A percentile compares a stretch with the other conserved stretches of the same genome.
These are phyloP conservation scores for Malacoctenus gilli DNA, from an alignment of 2,797 vertebrate species.

Conservation along the genomic window DNA sequence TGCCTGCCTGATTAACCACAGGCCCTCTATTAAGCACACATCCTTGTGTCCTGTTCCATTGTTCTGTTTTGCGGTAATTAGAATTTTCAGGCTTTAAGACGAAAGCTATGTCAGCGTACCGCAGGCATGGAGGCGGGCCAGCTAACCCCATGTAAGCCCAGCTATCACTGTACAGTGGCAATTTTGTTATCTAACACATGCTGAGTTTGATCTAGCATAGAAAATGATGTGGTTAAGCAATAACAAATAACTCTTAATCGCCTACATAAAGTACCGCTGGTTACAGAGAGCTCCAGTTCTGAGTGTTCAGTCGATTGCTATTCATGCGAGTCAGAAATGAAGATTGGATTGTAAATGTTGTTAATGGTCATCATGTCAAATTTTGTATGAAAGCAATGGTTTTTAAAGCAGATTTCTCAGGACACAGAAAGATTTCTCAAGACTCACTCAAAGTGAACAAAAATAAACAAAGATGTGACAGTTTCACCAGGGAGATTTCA, in stretches of 20 bases:
- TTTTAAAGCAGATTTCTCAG: no score
- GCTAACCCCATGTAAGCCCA: conserved; percentile 34
- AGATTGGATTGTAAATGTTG: conserved; percentile 1
- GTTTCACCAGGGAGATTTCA: no score
- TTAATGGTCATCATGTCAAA: background rate
- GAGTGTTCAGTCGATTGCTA: background rate
- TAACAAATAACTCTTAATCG: conserved; percentile 38
- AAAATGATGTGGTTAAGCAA: conserved; percentile 39
- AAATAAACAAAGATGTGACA: no score
- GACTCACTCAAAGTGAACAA: no score
- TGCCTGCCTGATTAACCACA: conserved; percentile 42
- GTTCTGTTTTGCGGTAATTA: conserved; percentile 67
- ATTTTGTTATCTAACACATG: conserved; percentile 64
- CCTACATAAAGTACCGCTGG: conserved; percentile 4
- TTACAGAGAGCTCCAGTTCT: conserved; percentile 7
- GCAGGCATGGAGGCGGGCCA: conserved; percentile 50
- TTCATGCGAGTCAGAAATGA: background rate
- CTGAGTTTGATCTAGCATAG: conserved; percentile 40
- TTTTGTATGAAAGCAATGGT: no score
- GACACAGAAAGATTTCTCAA: no score
- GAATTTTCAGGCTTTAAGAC: conserved; percentile 60
- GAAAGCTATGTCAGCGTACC: conserved; percentile 48
- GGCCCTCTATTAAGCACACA: conserved; percentile 38
- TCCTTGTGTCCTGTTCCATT: conserved; percentile 50
- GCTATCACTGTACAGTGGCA: conserved; percentile 51